Conservation (phyloP, 2,797 vertebrate genomes). For the Pelobates cultripes region DNA sequence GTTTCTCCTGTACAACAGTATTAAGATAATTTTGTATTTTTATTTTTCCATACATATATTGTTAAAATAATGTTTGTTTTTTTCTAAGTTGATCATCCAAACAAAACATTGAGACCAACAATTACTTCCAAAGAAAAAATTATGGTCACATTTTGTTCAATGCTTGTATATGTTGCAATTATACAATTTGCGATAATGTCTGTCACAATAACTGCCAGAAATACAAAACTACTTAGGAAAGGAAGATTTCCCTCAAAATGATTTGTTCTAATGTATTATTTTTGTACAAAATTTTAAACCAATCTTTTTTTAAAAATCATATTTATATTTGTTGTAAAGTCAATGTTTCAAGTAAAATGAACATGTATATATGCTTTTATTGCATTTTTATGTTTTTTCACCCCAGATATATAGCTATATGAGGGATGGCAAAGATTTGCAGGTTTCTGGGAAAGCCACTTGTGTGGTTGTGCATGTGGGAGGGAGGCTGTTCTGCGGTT, state of each 20-base stretch:
- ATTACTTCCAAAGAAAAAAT: not conserved
- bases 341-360: slow-evolving; percentile 79
- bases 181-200: not conserved
- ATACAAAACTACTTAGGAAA: slow-evolving; percentile 24
- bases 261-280: slow-evolving; percentile 76
- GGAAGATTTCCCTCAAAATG: slow-evolving; percentile 40
- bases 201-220: slow-evolving; percentile 28
- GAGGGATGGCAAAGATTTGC: too few relatives aligned
- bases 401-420: too few relatives aligned
- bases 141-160: not conserved
- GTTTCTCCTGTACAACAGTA: slow-evolving; percentile 42
- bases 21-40: slow-evolving; percentile 40
- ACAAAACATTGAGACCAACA: slow-evolving; percentile 32
- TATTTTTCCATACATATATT: not conserved
- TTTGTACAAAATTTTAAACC: slow-evolving; percentile 84
- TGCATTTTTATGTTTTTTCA: not conserved
- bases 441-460: too few relatives aligned
- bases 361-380: slow-evolving; percentile 44
- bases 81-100: slow-evolving; percentile 15
- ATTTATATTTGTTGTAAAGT: slow-evolving; percentile 80
- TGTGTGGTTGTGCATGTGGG: too few relatives aligned
- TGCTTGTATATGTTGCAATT: not conserved
- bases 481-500: too few relatives aligned
- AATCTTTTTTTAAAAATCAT: slow-evolving; percentile 76
- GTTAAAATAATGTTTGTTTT: slow-evolving; percentile 5